Evolutionary conservation across 1,140 invertebrate genomes (phyloP).

Genomic region (Halesus radiatus): DNA sequence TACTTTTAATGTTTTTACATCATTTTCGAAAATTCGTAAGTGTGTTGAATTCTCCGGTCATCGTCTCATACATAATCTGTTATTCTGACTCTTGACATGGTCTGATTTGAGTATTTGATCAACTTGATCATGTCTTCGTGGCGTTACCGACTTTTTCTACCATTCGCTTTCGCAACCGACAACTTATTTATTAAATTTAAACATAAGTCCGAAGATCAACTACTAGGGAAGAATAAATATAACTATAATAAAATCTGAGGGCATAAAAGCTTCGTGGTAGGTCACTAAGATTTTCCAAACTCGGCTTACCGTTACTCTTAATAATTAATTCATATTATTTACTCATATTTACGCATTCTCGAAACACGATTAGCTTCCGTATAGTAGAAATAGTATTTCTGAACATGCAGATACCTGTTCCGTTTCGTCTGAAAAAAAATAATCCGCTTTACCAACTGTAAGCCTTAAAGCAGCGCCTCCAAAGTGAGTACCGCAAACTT

Average conservation of each 20-base stretch:
- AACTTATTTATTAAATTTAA: no score
- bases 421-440: neutral
- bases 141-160: no score
- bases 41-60: no score
- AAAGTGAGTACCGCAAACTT: constrained; percentile 13
- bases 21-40: no score
- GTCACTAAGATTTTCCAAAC: neutral
- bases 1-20: no score
- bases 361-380: neutral
- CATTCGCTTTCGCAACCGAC: no score
- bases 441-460: neutral
- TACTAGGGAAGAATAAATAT: no score
- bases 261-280: neutral
- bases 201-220: no score
- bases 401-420: neutral
- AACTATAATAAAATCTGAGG: neutral
- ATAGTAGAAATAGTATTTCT: neutral
- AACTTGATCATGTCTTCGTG: no score
- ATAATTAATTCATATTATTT: neutral
- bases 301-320: neutral
- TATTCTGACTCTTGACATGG: no score
- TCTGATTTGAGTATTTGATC: no score
- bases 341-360: neutral
- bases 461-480: neutral
- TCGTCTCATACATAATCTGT: no score